Conservation (phyloP, 1,140 invertebrate species). For the Lepeophtheirus salmonis region DNA sequence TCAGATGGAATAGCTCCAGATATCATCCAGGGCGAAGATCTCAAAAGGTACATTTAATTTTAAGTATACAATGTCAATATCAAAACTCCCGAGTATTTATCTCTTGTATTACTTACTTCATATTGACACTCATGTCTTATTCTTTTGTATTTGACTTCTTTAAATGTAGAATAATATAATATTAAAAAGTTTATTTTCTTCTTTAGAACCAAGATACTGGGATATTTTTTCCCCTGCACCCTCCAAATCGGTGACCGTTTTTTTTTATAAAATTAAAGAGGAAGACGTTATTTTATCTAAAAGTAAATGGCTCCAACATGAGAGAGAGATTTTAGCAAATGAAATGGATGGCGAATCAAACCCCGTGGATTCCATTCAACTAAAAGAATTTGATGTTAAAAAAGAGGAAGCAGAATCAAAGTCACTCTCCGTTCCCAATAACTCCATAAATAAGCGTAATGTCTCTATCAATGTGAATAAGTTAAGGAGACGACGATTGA, state of each 20-base stretch:
- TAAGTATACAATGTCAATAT: background rate
- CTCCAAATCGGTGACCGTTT: slow-evolving; percentile 67
- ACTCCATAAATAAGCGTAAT: slow-evolving; percentile 8
- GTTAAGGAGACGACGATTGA: slow-evolving; percentile 35
- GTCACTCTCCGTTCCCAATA: background rate
- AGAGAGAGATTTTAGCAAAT: slow-evolving; percentile 5
- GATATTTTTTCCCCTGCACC: slow-evolving; percentile 70
- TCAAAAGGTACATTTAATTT: slow-evolving; percentile 13
- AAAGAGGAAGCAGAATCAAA: background rate
- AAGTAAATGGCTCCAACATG: slow-evolving; percentile 36
- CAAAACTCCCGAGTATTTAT: background rate
- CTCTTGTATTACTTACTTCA: background rate
- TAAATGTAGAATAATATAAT: slow-evolving; percentile 27
- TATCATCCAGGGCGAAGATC: slow-evolving; percentile 16
- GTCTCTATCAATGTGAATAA: slow-evolving; percentile 20
- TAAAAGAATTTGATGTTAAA: no score
- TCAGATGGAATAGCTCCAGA: background rate
- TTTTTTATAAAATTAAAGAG: slow-evolving; percentile 40
- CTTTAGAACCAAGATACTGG: slow-evolving; percentile 52
- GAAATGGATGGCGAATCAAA: background rate
- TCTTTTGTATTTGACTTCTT: background rate
- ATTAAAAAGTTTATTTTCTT: no score
- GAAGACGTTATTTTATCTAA: slow-evolving; percentile 36
- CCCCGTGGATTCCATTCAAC: slow-evolving; percentile 4
- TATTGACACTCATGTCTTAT: background rate